Percentiles rank a stretch among this genome's conserved stretches.
Conservation (phyloP, 2,888 invertebrate species). For the Monoplex corrugatus region DNA sequence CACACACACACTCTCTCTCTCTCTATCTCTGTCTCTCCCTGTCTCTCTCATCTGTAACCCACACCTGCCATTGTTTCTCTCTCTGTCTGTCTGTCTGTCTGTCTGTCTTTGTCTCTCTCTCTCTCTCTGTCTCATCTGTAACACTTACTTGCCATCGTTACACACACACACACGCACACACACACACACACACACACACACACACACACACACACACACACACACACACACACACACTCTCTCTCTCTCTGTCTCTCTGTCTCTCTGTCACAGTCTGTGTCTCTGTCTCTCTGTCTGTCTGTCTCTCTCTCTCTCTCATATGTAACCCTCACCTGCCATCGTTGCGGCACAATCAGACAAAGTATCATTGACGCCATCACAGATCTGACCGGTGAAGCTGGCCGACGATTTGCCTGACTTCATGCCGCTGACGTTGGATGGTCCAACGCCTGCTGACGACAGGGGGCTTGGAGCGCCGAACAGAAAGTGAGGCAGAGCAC, state of each 20-base stretch:
- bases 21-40: too few species aligned
- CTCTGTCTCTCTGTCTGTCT: neutral
- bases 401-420: neutral
- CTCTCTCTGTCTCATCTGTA: too few species aligned
- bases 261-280: neutral
- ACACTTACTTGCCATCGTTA: too few species aligned
- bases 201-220: too few species aligned
- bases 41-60: too few species aligned
- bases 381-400: neutral
- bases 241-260: neutral
- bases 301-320: neutral
- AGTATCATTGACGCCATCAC: neutral
- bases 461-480: constrained; percentile 41
- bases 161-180: neutral
- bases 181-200: too few species aligned
- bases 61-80: too few species aligned
- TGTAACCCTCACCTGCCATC: neutral
- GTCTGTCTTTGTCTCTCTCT: too few species aligned
- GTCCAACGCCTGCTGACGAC: neutral
- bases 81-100: too few species aligned
- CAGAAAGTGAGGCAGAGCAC: constrained; percentile 52
- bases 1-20: neutral
- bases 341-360: neutral
- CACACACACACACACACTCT: too few species aligned
- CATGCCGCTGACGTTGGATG: neutral